Percentiles rank a stretch among this genome's conserved stretches.
Conservation (phyloP, 2,888 invertebrate species). For the Drosophila demipolita region DNA sequence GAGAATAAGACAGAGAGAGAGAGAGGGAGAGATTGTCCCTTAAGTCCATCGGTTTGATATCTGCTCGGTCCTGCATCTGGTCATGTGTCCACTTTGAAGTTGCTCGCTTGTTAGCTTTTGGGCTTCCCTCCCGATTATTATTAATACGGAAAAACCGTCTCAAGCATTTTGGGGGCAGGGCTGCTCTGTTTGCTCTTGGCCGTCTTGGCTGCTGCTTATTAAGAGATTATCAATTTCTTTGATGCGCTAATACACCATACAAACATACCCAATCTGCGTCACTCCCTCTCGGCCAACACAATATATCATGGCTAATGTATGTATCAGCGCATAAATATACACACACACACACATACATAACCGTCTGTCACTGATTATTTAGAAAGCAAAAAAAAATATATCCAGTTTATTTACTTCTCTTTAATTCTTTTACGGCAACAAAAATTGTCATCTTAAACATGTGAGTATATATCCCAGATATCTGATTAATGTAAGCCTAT, state of each 20-base stretch:
- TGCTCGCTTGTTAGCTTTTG: slow-evolving; percentile 64
- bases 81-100: slow-evolving; percentile 62
- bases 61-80: slow-evolving; percentile 8
- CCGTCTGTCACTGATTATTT: background rate
- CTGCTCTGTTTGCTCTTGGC: slow-evolving; percentile 46
- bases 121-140: slow-evolving; percentile 56
- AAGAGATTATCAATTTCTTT: slow-evolving; percentile 79
- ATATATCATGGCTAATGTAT: slow-evolving; percentile 6
- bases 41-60: slow-evolving; percentile 15
- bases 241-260: slow-evolving; percentile 65
- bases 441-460: background rate
- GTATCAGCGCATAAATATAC: background rate
- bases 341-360: background rate
- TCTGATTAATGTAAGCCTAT: too few species aligned
- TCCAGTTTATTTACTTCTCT: background rate
- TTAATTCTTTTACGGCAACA: background rate
- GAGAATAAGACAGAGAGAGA: background rate
- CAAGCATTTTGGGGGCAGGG: slow-evolving; percentile 18
- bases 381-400: background rate
- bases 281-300: background rate
- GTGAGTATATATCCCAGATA: background rate
- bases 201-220: slow-evolving; percentile 66
- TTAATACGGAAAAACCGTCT: slow-evolving; percentile 22
- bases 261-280: slow-evolving; percentile 35
- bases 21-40: slow-evolving; percentile 6